Percentiles rank a stretch among this genome's conserved stretches.
These are phyloP conservation scores for Halocynthia aurantium DNA, from an alignment of 23 tunicate species.

Conservation along the genomic window DNA sequence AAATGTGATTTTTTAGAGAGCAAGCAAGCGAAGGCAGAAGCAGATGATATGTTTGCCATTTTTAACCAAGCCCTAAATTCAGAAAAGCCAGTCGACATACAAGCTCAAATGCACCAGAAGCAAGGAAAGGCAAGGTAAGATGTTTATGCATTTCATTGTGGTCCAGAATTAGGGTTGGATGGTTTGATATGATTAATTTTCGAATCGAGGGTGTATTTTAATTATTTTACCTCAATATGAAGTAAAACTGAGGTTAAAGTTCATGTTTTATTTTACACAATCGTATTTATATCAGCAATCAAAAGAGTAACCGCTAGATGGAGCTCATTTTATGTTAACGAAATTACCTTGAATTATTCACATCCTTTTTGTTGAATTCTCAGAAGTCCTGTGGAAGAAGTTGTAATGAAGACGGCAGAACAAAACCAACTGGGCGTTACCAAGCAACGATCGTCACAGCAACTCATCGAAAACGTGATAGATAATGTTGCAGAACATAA, in stretches of 20 bases:
- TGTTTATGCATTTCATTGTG: too few relatives aligned
- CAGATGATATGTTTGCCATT: slow-evolving; percentile 50
- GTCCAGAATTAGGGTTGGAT: too few relatives aligned
- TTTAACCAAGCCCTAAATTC: slow-evolving; percentile 26
- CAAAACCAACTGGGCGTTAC: slow-evolving; percentile 16
- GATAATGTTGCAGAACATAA: slow-evolving; percentile 52
- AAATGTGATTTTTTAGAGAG: too few relatives aligned
- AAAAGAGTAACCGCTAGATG: too few relatives aligned
- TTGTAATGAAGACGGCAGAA: slow-evolving; percentile 26
- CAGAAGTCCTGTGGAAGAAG: slow-evolving; percentile 48
- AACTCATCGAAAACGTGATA: slow-evolving; percentile 44
- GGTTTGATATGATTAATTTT: too few relatives aligned
- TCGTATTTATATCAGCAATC: too few relatives aligned
- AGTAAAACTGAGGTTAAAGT: not conserved
- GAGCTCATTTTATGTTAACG: too few relatives aligned
- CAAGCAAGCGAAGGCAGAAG: slow-evolving; percentile 5
- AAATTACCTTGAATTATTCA: too few relatives aligned
- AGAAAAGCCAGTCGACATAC: not conserved
- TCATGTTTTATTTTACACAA: too few relatives aligned
- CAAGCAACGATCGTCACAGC: slow-evolving; percentile 41
- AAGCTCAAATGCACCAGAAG: slow-evolving; percentile 7
- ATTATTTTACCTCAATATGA: not conserved
- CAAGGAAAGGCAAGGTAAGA: not conserved
- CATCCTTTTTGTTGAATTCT: not conserved
- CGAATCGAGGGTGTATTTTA: too few relatives aligned